phyloP scores from a whole-genome alignment of 2,113 vertebrate species.

The Thamnophis sirtalis region DNA sequence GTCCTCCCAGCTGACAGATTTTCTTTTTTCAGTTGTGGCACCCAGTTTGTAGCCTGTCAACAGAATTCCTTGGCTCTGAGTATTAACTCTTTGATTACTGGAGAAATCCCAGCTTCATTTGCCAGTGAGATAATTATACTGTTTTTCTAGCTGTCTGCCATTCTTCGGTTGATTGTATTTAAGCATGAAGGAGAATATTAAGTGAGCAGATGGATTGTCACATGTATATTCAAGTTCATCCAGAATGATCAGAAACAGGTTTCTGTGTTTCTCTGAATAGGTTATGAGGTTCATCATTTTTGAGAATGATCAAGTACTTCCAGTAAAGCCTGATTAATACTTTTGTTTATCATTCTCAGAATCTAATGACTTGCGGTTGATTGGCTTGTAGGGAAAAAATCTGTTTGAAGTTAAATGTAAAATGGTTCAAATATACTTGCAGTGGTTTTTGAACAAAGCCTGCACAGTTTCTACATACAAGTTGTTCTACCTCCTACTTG shows the following conservation, averaged over 20 bases:
- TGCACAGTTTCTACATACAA: neutral
- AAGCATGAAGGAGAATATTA: neutral
- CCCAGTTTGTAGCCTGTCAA: neutral
- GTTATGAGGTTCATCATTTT: neutral
- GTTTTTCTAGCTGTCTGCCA: neutral
- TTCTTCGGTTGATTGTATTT: conserved; percentile 11
- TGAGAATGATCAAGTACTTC: neutral
- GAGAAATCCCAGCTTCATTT: conserved; percentile 1
- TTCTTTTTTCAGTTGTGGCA: neutral
- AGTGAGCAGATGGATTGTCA: neutral
- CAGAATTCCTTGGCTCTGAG: neutral
- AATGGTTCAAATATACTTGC: neutral
- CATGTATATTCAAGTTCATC: neutral
- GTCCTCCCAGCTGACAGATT: neutral
- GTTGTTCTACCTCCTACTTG: neutral
- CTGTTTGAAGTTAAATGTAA: neutral
- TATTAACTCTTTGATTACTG: too few species aligned
- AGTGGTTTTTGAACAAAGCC: neutral
- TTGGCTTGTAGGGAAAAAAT: neutral
- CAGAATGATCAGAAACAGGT: neutral
- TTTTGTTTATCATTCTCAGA: neutral
- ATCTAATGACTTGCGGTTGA: neutral
- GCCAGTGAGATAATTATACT: conserved; percentile 8
- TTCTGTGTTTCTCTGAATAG: neutral
- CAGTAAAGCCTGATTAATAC: neutral